Percentiles rank a stretch among this genome's conserved stretches.
Conservation (phyloP, 2,888 invertebrate species). For the Pemphredon lugubris region DNA sequence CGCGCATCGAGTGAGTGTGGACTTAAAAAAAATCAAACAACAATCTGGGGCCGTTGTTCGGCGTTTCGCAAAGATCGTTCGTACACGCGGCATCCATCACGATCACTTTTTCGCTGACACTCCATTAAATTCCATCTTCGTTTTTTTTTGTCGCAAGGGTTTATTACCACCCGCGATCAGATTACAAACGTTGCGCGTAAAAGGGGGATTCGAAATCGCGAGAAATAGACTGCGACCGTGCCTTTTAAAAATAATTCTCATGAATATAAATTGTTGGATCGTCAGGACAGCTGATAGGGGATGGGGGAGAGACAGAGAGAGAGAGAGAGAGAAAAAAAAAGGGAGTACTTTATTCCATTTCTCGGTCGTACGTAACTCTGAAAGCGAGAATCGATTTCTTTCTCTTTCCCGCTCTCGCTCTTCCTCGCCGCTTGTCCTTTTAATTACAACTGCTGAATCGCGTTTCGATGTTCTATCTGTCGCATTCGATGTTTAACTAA, state of each 20-base stretch:
- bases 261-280: slow-evolving; percentile 70
- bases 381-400: slow-evolving; percentile 39
- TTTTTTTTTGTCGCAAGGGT: slow-evolving; percentile 45
- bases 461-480: not conserved
- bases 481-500: not conserved
- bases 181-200: slow-evolving; percentile 46
- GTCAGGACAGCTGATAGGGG: slow-evolving; percentile 36
- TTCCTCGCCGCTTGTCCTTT: slow-evolving; percentile 10
- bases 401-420: slow-evolving; percentile 15
- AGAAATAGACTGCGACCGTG: slow-evolving; percentile 22
- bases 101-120: slow-evolving; percentile 46
- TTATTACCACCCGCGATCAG: slow-evolving; percentile 55
- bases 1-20: not conserved
- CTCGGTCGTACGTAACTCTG: slow-evolving; percentile 40
- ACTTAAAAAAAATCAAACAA: not conserved
- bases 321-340: slow-evolving; percentile 27
- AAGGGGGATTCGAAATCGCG: slow-evolving; percentile 42
- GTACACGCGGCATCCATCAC: slow-evolving; percentile 41
- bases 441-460: too few relatives aligned
- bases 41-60: not conserved
- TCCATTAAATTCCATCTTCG: slow-evolving; percentile 54
- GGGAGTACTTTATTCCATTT: slow-evolving; percentile 34
- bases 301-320: slow-evolving; percentile 23
- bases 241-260: slow-evolving; percentile 65
- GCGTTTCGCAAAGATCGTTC: not conserved